Base-by-base conservation (phyloP, 2,888 invertebrate species). In the Augochlorella aurata region DNA sequence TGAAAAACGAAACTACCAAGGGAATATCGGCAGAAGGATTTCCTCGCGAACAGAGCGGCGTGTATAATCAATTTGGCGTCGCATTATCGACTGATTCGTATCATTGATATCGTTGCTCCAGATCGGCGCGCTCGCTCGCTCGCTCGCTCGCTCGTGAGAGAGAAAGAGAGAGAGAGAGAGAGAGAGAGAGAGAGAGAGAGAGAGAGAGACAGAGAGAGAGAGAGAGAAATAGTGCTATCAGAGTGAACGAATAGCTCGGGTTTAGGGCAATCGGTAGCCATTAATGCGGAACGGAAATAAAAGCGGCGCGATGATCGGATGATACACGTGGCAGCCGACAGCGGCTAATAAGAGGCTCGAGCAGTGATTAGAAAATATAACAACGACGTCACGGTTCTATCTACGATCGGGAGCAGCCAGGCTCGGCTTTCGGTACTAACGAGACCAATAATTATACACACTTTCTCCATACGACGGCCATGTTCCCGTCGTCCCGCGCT, bases 371-470 rank as follows among this genome's bases (percentile, higher is more conserved):
- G 80, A 79, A 79, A 79, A 79, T 68, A 75, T 63, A 72, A 75
- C 75, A 68, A 54, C 70, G 70, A 67, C 58, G 79, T 78, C 61
- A 71, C 61, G n/a, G 52, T 61, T 38, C 50, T 75, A 70, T 67
- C 66, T 65, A 9, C 12, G 21, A 66, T 66, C 49, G 58, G 12
- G 24, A n/a, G 45, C 49, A 66, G 38, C 18, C 18, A 38, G 4
- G 54, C 44, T n/a, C 45, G 68, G 54, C 44, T 50, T 65, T 61
- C 58, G 47, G 52, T 63, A 29, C 67, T 82, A 81, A 81, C 81
- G 76, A 81, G 72, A 21, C 29, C 47, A 76, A 82, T 82, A 77
- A 82, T 81, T 82, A 80, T 77, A 61, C 81, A 76, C 81, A 76
- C 82, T 82, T 82, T 82, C 82, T 77, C 81, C 24, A 4, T 54